Evolutionary conservation across 2,113 vertebrate species (phyloP), one percentile per base, ranked within the genome.

Genomic region (Sturnus vulgaris): DNA sequence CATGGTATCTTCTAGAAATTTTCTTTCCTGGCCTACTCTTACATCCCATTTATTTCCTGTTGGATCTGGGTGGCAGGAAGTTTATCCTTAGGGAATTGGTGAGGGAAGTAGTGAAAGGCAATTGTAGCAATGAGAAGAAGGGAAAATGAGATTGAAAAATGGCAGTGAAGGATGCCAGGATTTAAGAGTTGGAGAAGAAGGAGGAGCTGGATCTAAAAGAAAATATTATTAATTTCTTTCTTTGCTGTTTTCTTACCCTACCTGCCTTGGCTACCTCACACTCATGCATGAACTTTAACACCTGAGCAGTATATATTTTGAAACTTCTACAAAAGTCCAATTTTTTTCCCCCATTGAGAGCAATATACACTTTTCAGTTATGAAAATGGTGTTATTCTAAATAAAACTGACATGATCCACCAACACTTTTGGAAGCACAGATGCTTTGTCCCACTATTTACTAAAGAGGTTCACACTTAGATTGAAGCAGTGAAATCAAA

Each of bases 401-500:
- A 95, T 96, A 96, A 97, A 96, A 93, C 90, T 93, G 94, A 93
- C 91, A 94, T 11, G 81, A 93, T 95, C 92, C 92, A 92, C 93
- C 96, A 96, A 96, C 96, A 97, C 95, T 96, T 95, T 95, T 31
- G 39, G 95, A 97, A 95, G 94, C 95, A 90, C 96, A 97, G 97
- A 96, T 97, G 95, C 95, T 96, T 97, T 97, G 92, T 94, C 94
- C 96, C 90, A 93, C 95, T 97, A 93, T 96, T 97, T 97, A 96
- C 96, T 95, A 96, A 97, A 90, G 87, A 96, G 91, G 76, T 96
- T 97, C 95, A 95, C 93, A 95, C 95, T 96, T 95, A 88, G 92
- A 95, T 90, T 95, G 66, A 97, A 97, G 88, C 97, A 97, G 90
- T 95, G 95, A 94, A 96, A 95, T 90, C 82, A 96, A 96, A 92